These are phyloP conservation scores for Muscina levida DNA, from an alignment of 2,888 invertebrate genomes.

Conservation along the genomic window DNA sequence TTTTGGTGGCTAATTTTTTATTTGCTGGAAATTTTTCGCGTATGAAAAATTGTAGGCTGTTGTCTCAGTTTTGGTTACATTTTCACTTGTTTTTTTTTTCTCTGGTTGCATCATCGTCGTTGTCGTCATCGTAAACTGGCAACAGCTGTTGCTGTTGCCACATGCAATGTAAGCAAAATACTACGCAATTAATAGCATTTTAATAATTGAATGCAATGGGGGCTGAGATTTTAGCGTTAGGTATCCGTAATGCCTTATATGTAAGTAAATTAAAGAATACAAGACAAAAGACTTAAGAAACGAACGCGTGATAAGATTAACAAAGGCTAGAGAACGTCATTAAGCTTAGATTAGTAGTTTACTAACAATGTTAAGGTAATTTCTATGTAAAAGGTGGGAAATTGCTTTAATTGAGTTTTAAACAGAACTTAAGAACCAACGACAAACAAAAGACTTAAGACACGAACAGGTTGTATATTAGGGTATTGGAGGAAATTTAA, in stretches of 20 bases:
- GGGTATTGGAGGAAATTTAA: no score
- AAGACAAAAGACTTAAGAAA: no score
- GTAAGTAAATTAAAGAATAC: no score
- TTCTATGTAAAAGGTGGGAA: no score
- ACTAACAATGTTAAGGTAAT: no score
- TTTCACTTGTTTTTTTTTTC: constrained; percentile 25
- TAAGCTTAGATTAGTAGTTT: no score
- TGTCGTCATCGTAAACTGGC: not conserved
- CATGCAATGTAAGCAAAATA: constrained; percentile 2
- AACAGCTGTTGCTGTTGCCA: constrained; percentile 2
- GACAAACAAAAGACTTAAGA: constrained; percentile 59
- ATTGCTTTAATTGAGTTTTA: no score
- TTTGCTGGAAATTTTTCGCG: constrained; percentile 12
- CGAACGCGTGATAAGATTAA: no score
- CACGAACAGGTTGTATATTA: constrained; percentile 53
- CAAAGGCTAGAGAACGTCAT: no score
- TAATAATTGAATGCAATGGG: not conserved
- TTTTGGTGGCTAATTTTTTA: constrained; percentile 34
- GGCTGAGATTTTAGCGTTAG: no score
- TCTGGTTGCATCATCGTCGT: constrained; percentile 24
- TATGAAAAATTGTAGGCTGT: constrained; percentile 40
- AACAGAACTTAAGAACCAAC: no score
- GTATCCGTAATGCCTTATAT: no score
- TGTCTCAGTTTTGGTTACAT: not conserved
- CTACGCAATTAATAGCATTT: constrained; percentile 26